A percentile compares a stretch with the other conserved stretches of the same genome.
phyloP scores from a whole-genome alignment of 2,113 vertebrate genomes.

The Rhea pennata region DNA sequence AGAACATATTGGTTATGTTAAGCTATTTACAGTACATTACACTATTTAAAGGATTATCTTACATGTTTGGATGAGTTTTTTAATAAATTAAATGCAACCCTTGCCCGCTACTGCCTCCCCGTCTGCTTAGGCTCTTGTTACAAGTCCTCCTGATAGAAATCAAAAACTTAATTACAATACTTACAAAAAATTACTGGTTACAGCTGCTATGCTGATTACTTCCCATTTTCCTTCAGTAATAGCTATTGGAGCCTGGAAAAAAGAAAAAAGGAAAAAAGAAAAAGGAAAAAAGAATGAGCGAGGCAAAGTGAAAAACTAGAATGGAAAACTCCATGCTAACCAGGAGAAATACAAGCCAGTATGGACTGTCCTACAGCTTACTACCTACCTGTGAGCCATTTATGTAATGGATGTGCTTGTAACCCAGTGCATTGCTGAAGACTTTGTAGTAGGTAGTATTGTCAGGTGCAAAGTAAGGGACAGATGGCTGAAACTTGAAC shows the following conservation, averaged over 20 bases:
- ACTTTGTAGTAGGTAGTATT: conserved; percentile 88
- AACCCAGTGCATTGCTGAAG: conserved; percentile 85
- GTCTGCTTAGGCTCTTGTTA: neutral
- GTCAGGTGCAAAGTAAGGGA: conserved; percentile 86
- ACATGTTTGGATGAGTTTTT: neutral
- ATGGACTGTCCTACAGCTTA: neutral
- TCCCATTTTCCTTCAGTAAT: conserved; percentile 81
- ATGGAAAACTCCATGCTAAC: neutral
- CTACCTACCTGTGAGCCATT: conserved; percentile 46
- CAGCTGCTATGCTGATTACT: conserved; percentile 78
- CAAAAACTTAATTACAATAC: conserved; percentile 45
- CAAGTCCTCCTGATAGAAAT: neutral
- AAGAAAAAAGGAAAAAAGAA: neutral
- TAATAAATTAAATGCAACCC: neutral
- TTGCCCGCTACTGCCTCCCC: neutral
- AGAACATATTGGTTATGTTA: conserved; percentile 41
- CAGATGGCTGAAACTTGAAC: conserved; percentile 87
- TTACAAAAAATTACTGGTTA: conserved; percentile 76
- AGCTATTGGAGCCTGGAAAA: neutral
- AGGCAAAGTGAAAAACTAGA: neutral
- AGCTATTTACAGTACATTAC: neutral
- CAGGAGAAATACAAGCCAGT: neutral
- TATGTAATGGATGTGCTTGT: conserved; percentile 88
- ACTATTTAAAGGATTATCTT: neutral
- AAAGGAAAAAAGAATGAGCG: neutral